A percentile compares a stretch with the other conserved stretches of the same genome.
Evolutionary conservation across 2,113 vertebrate species (phyloP).

Genomic region (Elephantulus edwardii): DNA sequence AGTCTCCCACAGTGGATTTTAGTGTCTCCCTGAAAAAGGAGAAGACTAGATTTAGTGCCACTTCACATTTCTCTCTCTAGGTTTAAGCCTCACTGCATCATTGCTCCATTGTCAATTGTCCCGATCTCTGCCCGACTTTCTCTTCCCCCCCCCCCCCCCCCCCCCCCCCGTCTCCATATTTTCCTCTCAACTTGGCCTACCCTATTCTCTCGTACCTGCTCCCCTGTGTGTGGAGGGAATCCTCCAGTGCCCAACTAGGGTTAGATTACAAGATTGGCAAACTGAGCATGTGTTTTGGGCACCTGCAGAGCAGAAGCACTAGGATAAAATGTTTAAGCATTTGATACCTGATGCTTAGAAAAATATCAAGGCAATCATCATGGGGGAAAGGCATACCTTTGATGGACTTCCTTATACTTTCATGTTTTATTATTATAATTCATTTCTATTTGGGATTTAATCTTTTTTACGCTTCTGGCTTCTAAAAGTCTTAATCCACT

Average conservation of each 20-base stretch:
- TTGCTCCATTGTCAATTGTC: not conserved
- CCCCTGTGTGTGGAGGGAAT: not conserved
- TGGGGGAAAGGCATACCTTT: not conserved
- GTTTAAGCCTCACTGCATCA: not conserved
- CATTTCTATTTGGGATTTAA: not conserved
- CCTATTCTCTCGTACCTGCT: not conserved
- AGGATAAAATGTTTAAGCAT: slow-evolving; percentile 45
- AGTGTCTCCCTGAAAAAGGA: not conserved
- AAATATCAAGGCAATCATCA: not conserved
- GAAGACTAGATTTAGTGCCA: not conserved
- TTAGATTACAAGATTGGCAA: slow-evolving; percentile 28
- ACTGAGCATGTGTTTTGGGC: not conserved
- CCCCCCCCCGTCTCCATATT: too few species aligned
- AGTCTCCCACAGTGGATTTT: not conserved
- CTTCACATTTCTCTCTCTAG: not conserved
- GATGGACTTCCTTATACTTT: slow-evolving; percentile 1
- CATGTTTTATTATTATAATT: not conserved
- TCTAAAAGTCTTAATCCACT: not conserved
- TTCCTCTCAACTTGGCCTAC: not conserved
- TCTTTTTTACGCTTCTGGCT: not conserved
- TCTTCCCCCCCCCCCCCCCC: not conserved
- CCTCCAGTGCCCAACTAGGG: not conserved
- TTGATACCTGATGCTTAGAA: not conserved
- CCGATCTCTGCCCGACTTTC: not conserved
- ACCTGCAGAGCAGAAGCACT: not conserved